phyloP scores from a whole-genome alignment of 2,888 invertebrate species.

The Phytoseiulus persimilis region DNA sequence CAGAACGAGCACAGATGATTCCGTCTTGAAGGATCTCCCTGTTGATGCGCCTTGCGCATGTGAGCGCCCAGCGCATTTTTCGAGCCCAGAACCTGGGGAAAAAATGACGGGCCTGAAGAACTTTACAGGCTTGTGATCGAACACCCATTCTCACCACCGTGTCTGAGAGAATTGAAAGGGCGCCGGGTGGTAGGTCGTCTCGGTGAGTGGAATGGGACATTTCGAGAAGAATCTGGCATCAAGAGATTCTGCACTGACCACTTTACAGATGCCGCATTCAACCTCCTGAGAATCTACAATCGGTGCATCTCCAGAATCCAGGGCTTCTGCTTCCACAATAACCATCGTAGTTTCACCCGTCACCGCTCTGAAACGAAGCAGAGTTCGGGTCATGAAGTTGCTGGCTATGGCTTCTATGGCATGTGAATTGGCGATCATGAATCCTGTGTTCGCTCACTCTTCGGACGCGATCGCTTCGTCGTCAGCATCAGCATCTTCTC shows the following conservation, averaged over 20 bases:
- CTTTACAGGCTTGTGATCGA: too few relatives aligned
- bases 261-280: neutral
- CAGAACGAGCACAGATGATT: slow-evolving; percentile 14
- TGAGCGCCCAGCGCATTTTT: slow-evolving; percentile 15
- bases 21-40: neutral
- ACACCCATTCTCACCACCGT: too few relatives aligned
- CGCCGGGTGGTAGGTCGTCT: too few relatives aligned
- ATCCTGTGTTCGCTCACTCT: neutral
- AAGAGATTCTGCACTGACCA: neutral
- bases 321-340: neutral
- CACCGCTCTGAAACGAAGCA: neutral
- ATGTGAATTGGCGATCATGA: too few relatives aligned
- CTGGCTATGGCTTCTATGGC: too few relatives aligned
- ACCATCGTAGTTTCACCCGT: neutral
- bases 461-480: neutral
- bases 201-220: too few relatives aligned
- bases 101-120: too few relatives aligned
- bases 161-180: too few relatives aligned
- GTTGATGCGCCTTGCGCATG: neutral
- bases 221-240: too few relatives aligned
- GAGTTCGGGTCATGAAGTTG: neutral
- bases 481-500: neutral
- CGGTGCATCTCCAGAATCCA: neutral
- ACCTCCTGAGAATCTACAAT: neutral
- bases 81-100: neutral